Conservation (phyloP, 2,888 invertebrate species). For the Camponotus fellah region DNA sequence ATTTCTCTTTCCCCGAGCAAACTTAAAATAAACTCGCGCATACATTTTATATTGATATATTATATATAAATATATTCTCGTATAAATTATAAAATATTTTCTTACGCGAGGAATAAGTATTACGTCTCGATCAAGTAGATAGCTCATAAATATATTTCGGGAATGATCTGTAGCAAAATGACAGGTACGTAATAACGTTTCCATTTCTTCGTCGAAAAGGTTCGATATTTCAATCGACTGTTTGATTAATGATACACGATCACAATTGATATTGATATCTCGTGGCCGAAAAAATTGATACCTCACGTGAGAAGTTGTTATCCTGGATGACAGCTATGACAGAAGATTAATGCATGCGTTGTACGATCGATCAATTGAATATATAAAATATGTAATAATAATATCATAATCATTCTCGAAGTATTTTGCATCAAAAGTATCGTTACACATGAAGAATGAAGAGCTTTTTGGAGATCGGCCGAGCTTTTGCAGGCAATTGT, state of each 20-base stretch:
- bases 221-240: background rate
- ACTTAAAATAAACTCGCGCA: background rate
- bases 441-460: background rate
- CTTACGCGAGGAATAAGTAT: background rate
- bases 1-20: background rate
- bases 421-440: background rate
- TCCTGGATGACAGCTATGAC: background rate
- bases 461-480: background rate
- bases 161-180: background rate
- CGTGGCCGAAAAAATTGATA: background rate
- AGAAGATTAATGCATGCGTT: background rate
- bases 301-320: background rate
- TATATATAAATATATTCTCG: background rate
- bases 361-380: background rate
- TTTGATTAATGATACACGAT: background rate
- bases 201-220: background rate
- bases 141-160: background rate
- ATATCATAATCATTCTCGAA: background rate
- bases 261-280: slow-evolving; percentile 3
- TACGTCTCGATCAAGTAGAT: background rate
- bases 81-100: background rate
- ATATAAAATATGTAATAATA: background rate
- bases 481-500: slow-evolving; percentile 76
- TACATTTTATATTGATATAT: background rate
- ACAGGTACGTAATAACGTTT: background rate